Evolutionary conservation across 2,888 invertebrate genomes (phyloP).

Genomic region (Zaprionus lineosus): DNA sequence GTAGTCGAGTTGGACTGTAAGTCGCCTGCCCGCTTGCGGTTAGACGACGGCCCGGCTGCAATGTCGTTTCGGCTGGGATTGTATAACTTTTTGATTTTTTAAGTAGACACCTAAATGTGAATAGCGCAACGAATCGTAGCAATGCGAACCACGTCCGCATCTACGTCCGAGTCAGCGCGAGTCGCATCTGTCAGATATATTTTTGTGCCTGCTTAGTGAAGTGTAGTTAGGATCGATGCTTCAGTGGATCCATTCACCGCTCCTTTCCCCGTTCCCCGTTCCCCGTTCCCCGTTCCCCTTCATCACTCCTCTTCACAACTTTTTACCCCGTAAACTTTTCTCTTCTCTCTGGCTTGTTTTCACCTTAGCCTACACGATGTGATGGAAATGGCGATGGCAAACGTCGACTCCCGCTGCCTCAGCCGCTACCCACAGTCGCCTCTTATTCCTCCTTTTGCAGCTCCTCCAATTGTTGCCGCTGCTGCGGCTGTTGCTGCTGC

Average conservation of each 20-base stretch:
- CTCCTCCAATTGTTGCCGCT: constrained; percentile 10
- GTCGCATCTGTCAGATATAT: constrained; percentile 78
- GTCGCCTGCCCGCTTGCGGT: constrained; percentile 52
- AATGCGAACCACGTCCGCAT: constrained; percentile 52
- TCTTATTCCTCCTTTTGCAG: background rate
- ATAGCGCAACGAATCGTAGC: constrained; percentile 76
- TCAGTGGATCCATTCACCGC: constrained; percentile 33
- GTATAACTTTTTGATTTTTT: constrained; percentile 76
- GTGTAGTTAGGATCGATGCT: constrained; percentile 74
- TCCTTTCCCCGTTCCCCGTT: too few species aligned
- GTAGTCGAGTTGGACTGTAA: background rate
- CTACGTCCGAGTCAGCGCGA: constrained; percentile 53
- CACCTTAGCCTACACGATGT: constrained; percentile 67
- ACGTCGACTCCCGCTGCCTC: constrained; percentile 15
- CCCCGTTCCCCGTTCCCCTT: too few species aligned
- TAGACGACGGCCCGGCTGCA: constrained; percentile 44
- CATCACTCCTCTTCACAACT: too few species aligned
- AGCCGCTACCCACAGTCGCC: too few species aligned
- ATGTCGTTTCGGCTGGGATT: constrained; percentile 61
- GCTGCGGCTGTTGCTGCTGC: constrained; percentile 21
- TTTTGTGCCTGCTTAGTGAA: constrained; percentile 74
- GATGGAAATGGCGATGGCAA: constrained; percentile 56
- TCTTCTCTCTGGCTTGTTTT: constrained; percentile 57
- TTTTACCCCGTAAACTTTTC: too few species aligned
- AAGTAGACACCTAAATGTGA: constrained; percentile 78